Evolutionary conservation across 2,113 vertebrate genomes (phyloP).

Genomic region (Thinocorus orbignyianus): DNA sequence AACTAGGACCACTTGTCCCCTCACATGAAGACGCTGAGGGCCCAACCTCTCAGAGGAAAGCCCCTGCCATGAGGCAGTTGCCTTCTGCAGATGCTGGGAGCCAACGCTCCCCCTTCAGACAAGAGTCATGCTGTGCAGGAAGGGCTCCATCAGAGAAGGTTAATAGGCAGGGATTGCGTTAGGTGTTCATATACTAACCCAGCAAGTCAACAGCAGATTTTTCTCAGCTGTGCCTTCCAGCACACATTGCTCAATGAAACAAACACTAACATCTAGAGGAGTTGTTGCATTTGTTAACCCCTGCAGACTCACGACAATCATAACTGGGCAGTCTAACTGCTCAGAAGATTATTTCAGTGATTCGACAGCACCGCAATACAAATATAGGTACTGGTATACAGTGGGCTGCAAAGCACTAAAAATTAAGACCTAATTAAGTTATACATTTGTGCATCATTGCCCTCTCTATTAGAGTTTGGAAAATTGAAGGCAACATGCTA

Average conservation of each 20-base stretch:
- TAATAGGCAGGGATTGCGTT: accelerated
- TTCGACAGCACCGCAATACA: not conserved
- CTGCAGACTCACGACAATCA: not conserved
- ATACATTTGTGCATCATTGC: slow-evolving; percentile 28
- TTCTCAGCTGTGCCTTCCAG: not conserved
- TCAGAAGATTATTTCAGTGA: not conserved
- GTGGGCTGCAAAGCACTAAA: slow-evolving; percentile 30
- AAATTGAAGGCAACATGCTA: slow-evolving; percentile 32
- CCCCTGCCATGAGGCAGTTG: not conserved
- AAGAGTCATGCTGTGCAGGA: not conserved
- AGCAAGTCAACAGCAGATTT: not conserved
- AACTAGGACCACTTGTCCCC: not conserved
- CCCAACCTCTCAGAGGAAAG: accelerated
- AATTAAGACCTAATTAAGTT: slow-evolving; percentile 44
- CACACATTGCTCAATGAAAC: not conserved
- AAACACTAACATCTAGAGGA: not conserved
- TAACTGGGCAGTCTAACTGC: not conserved
- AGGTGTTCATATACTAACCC: not conserved
- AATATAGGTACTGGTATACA: slow-evolving; percentile 4
- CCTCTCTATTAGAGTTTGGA: slow-evolving; percentile 4
- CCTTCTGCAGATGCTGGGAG: not conserved
- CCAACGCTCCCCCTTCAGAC: not conserved
- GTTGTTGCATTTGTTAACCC: not conserved
- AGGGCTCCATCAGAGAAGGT: not conserved
- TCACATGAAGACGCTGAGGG: not conserved